Base-by-base conservation (phyloP, 35 echinoderm and acorn worm genomes). In the Apostichopus parvimensis region DNA sequence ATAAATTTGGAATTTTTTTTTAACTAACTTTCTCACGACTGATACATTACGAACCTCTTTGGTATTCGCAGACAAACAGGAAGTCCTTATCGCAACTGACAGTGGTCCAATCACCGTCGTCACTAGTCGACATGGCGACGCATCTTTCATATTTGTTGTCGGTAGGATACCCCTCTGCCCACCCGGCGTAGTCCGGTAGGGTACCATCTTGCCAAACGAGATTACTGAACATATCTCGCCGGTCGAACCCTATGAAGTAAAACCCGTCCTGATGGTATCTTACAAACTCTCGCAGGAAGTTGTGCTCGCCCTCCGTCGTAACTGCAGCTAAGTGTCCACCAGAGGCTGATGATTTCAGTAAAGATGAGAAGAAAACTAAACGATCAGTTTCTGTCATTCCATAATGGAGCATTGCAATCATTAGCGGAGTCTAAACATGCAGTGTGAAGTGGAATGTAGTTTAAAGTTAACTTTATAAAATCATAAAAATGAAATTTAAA, bases 31-130 rank as follows among this genome's bases (percentile, higher is more conserved):
- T 45, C 34, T 45, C 34, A 45, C 34, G 34, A 45, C 34, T 45
- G 34, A 45, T 45, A 45, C 34, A 45, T 45, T 45, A 45, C 34
- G 34, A 45, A 97, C 95, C 91, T 90, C 93, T 90, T 86, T 97
- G 84, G 82, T 91, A 97, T 93, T 97, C 95, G 77, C 95, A 97
- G 24, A 92, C 91, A 78, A 79, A 97, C 15, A 53, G 86, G 34
- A 77, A 76, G 54, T 90, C 66, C 20, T 97, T 76, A 66, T 25
- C 73, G 58, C 95, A 97, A 56, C 94, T 93, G 7, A 94, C 93
- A 11, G 95, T 89, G 0, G 91, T 73, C 95, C 95, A 97, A 9
- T 73, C 24, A 13, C 95, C 95, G 87, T 94, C 91, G 18, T 91
- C 57, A 45, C 57, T 55, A n/a, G 92, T 92, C 14, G 93, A 88